phyloP scores from a whole-genome alignment of 2,113 vertebrate genomes.

The Eudorcas thomsonii region DNA sequence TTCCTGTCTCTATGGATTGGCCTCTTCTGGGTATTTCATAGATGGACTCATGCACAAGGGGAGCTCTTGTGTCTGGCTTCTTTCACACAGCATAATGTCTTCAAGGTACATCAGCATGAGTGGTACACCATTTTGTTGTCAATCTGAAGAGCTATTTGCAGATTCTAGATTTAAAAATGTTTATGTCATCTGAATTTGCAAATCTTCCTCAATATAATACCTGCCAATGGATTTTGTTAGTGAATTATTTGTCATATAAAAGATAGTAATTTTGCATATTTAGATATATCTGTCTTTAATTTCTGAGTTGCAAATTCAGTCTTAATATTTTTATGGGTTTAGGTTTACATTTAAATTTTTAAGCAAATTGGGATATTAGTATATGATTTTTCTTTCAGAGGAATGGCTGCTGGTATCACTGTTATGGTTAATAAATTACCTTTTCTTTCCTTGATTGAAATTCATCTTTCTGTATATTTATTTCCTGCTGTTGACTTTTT shows the following conservation, averaged over 20 bases:
- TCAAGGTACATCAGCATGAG: not conserved
- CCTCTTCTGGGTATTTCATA: not conserved
- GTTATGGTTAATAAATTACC: not conserved
- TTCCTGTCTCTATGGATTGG: conserved; percentile 1
- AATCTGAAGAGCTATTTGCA: not conserved
- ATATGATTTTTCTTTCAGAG: not conserved
- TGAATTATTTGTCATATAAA: not conserved
- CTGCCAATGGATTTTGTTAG: not conserved
- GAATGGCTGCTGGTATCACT: not conserved
- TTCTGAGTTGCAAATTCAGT: not conserved
- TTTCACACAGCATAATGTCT: conserved; percentile 6
- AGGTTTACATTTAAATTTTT: conserved; percentile 19
- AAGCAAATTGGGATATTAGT: not conserved
- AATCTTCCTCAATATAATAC: not conserved
- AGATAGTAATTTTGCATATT: not conserved
- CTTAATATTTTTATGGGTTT: not conserved
- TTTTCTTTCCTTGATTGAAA: not conserved
- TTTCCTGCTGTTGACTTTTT: not conserved
- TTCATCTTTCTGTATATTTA: conserved; percentile 17
- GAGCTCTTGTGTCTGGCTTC: not conserved
- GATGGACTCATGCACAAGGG: not conserved
- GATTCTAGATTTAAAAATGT: not conserved
- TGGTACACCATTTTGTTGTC: not conserved
- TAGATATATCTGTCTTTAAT: not conserved
- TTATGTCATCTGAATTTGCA: not conserved